Evolutionary conservation across 2,888 invertebrate genomes (phyloP).

Genomic region (Chaitophorus viminalis): DNA sequence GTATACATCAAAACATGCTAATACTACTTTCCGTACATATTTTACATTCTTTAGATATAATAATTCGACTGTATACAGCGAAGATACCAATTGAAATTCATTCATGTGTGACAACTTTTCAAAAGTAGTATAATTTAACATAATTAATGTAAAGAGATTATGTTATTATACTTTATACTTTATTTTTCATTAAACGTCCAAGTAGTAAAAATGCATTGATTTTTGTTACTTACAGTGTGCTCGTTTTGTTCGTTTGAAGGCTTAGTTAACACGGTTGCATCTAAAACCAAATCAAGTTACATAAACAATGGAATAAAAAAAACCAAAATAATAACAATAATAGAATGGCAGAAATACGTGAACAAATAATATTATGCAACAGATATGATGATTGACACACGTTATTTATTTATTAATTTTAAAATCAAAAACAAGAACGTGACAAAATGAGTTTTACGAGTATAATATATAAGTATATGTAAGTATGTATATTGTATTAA

Average conservation of each 20-base stretch:
- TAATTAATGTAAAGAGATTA: neutral
- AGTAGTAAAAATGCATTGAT: neutral
- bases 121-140: neutral
- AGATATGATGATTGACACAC: neutral
- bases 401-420: neutral
- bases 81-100: neutral
- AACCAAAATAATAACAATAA: neutral
- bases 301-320: neutral
- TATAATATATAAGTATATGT: neutral
- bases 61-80: neutral
- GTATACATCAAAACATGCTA: conserved; percentile 11
- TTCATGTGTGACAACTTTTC: neutral
- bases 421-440: neutral
- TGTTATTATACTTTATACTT: neutral
- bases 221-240: neutral
- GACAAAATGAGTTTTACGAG: neutral
- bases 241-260: neutral
- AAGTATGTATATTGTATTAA: too few species aligned
- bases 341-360: neutral
- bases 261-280: neutral
- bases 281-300: conserved; percentile 38
- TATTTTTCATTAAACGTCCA: neutral
- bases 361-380: neutral
- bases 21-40: neutral
- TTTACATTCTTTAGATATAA: conserved; percentile 21